A percentile compares a stretch with the other conserved stretches of the same genome.
Conservation (phyloP, 2,113 vertebrate genomes). For the Oryzias woworae region DNA sequence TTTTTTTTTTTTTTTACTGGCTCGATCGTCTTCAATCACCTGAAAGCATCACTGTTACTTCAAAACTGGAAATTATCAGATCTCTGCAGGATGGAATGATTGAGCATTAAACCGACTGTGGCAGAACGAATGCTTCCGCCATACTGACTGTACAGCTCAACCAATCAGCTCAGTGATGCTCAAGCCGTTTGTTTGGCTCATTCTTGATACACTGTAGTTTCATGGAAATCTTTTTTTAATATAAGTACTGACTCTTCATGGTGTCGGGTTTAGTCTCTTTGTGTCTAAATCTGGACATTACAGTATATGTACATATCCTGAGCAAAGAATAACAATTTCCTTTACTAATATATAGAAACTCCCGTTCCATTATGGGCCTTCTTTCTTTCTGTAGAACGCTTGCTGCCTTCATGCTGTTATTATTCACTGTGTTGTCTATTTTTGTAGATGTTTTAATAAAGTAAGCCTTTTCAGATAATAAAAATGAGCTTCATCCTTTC, state of each 20-base stretch:
- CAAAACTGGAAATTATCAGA: background rate
- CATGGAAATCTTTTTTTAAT: constrained; percentile 69
- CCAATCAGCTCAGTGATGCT: constrained; percentile 41
- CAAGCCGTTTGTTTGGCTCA: constrained; percentile 53
- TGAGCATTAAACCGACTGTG: constrained; percentile 35
- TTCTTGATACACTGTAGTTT: constrained; percentile 79
- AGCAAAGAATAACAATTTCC: constrained; percentile 73
- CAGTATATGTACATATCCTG: constrained; percentile 77
- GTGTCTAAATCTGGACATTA: constrained; percentile 57
- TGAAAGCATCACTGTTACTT: constrained; percentile 14
- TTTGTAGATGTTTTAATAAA: constrained; percentile 84
- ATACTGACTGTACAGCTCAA: constrained; percentile 42
- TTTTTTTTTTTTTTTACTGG: background rate
- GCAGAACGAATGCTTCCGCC: constrained; percentile 29
- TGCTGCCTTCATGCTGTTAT: constrained; percentile 69
- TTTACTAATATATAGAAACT: constrained; percentile 76
- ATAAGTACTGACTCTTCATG: constrained; percentile 52
- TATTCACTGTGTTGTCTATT: constrained; percentile 74
- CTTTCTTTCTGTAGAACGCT: constrained; percentile 72
- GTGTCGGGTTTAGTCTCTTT: constrained; percentile 56
- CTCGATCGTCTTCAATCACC: constrained; percentile 7
- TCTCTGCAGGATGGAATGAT: constrained; percentile 11
- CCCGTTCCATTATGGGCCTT: constrained; percentile 63
- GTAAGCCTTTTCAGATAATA: constrained; percentile 71
- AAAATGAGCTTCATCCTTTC: background rate